Conservation (phyloP, 2,113 vertebrate genomes). For the Pseudorasbora parva region DNA sequence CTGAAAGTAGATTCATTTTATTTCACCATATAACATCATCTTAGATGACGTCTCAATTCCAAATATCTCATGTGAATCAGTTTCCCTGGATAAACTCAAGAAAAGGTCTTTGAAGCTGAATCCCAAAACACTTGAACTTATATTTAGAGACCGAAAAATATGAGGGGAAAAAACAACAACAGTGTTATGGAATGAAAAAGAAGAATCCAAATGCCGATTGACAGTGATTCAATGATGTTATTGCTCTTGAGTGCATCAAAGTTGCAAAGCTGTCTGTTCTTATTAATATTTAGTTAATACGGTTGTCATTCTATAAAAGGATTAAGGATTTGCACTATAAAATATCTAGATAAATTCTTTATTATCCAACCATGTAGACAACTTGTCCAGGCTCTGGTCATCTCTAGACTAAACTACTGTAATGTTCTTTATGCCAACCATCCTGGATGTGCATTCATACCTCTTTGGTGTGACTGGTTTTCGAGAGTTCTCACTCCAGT, state of each 20-base stretch:
- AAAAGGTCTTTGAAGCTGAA: slow-evolving; percentile 10
- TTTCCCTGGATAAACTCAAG: background rate
- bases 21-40: slow-evolving; percentile 2
- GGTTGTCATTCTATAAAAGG: background rate
- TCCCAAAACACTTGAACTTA: slow-evolving; percentile 1
- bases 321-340: background rate
- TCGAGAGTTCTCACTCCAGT: background rate
- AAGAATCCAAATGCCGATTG: background rate
- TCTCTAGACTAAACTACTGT: background rate
- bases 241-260: background rate
- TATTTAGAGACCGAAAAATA: slow-evolving; percentile 19
- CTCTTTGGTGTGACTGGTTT: background rate
- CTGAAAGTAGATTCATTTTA: slow-evolving; percentile 18
- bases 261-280: background rate
- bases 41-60: background rate
- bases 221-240: background rate
- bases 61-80: slow-evolving; percentile 3
- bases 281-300: background rate
- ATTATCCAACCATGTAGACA: background rate
- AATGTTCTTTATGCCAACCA: no score
- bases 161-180: background rate
- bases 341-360: background rate
- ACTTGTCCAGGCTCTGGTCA: background rate
- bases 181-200: background rate
- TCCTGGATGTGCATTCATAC: background rate